Evolutionary conservation across 2,113 vertebrate species (phyloP), one percentile per base, ranked within the genome.

Genomic region (Callopanchax toddi): DNA sequence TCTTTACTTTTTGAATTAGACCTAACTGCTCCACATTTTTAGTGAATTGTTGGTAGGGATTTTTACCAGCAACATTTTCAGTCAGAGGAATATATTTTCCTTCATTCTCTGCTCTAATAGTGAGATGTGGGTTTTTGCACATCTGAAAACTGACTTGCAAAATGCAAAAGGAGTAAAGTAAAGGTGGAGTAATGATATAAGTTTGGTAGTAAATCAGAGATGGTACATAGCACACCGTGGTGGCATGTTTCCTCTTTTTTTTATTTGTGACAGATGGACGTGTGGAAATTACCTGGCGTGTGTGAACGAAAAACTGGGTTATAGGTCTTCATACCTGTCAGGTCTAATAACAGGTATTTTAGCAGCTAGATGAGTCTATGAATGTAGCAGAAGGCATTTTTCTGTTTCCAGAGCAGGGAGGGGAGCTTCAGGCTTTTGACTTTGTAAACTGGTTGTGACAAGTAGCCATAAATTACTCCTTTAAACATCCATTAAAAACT

Each of bases 341-440:
- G 8, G 62, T 60, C 72, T 88, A 89, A 89, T 87, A 66, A 88
- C 84, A 84, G 80, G 77, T 78, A 64, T 80, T 84, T 71, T 45
- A 86, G 51, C 74, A 57, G 40, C 11, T 0, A 60, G 78, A 77
- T 73, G 82, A 82, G 84, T 72, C 55, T 13, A 34, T 78, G 79
- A 83, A 56, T 76, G 81, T 13, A 58, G 65, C 69, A 56, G 68
- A 25, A 85, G 78, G 63, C 36, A 64, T 78, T 81, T 69, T 79
- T n/a, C 39, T 44, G 49, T 71, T 18, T 50, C 29, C 45, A 44
- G 10, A 21, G 34, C 12, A 44, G 36, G 70, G 73, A 60, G 63
- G 69, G 39, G 25, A 37, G 53, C 51, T 22, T 50, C 11, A 54
- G 66, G 62, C 61, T 50, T 76, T 78, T 73, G 34, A 25, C 70